Evolutionary conservation across 92 coral and sea anemone genomes (phyloP).

Genomic region (Actinostola sp.): DNA sequence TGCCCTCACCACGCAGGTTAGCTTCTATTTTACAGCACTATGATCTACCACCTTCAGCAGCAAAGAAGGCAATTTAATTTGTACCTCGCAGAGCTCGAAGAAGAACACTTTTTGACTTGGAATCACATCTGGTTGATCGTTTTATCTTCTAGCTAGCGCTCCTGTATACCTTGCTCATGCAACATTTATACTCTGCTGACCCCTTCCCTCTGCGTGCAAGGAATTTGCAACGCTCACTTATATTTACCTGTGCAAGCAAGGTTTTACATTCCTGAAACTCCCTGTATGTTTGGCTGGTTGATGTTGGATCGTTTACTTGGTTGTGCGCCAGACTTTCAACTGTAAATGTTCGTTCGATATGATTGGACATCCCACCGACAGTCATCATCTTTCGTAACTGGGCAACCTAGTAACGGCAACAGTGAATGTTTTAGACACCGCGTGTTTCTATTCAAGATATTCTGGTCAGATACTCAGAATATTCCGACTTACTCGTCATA

Average conservation of each 20-base stretch:
- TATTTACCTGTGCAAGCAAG: constrained; percentile 9
- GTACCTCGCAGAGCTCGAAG: too few species aligned
- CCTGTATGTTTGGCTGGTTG: neutral
- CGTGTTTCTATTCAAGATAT: neutral
- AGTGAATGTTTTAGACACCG: neutral
- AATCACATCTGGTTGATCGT: too few species aligned
- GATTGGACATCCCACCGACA: constrained; percentile 56
- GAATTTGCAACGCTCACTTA: neutral
- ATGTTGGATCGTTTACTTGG: neutral
- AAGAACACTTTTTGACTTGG: too few species aligned
- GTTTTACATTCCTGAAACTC: constrained; percentile 17
- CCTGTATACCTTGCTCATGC: too few species aligned
- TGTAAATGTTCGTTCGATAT: constrained; percentile 68
- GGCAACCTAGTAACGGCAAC: constrained; percentile 41
- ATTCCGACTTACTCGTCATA: too few species aligned
- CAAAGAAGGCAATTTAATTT: too few species aligned
- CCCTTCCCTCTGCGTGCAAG: neutral
- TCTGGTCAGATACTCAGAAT: neutral
- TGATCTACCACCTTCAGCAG: too few species aligned
- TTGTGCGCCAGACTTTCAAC: constrained; percentile 28
- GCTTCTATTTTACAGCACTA: too few species aligned
- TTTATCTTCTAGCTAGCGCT: too few species aligned
- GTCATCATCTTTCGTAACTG: constrained; percentile 56
- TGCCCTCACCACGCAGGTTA: too few species aligned
- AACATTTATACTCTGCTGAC: neutral